Conservation (phyloP, 2,888 invertebrate genomes). For the Dicyrtomina minuta region DNA sequence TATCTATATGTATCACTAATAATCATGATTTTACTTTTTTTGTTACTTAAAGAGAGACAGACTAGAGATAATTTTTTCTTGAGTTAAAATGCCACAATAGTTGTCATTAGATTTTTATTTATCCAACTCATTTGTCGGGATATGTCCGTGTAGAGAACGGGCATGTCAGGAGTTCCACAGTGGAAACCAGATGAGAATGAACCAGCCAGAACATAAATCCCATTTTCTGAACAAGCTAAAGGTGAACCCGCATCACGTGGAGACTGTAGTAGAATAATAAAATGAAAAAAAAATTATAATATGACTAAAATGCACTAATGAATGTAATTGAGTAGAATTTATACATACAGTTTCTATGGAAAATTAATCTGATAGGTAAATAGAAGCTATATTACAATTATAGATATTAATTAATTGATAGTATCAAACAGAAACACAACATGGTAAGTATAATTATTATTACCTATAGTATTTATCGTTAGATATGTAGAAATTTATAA, state of each 20-base stretch:
- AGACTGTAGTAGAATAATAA: slow-evolving; percentile 35
- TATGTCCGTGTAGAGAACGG: slow-evolving; percentile 46
- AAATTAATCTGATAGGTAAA: background rate
- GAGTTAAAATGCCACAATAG: slow-evolving; percentile 31
- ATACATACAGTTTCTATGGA: background rate
- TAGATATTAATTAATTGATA: too few species aligned
- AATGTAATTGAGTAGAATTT: background rate
- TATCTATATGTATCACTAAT: too few species aligned
- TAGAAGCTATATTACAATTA: background rate
- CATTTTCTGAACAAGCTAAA: slow-evolving; percentile 40
- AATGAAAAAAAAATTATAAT: too few species aligned
- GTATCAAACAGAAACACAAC: too few species aligned
- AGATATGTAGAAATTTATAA: too few species aligned
- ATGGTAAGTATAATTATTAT: too few species aligned
- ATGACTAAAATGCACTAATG: background rate
- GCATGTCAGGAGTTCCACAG: slow-evolving; percentile 43
- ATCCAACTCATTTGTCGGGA: slow-evolving; percentile 38
- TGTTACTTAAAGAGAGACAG: slow-evolving; percentile 32
- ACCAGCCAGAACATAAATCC: slow-evolving; percentile 40
- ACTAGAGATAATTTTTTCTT: slow-evolving; percentile 28
- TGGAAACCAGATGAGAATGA: slow-evolving; percentile 50
- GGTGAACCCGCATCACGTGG: slow-evolving; percentile 51
- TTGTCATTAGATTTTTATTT: slow-evolving; percentile 28
- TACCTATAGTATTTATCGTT: too few species aligned
- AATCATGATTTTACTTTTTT: background rate